Evolutionary conservation across 2,113 vertebrate species (phyloP).

Genomic region (Puma concolor): DNA sequence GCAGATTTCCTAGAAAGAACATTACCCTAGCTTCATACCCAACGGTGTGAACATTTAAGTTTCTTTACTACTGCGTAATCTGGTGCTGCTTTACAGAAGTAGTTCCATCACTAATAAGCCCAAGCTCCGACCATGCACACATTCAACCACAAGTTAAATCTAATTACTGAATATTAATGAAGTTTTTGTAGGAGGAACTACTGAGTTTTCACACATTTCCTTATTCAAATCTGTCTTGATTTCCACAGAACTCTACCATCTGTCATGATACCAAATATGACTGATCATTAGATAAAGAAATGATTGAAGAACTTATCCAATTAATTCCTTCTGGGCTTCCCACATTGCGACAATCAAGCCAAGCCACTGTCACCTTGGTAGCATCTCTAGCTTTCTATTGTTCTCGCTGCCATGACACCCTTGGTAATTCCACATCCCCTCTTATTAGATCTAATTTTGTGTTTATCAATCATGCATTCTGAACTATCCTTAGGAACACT

Average conservation of each 20-base stretch:
- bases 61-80: background rate
- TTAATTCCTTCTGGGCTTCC: slow-evolving; percentile 13
- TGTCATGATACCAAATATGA: slow-evolving; percentile 11
- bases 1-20: background rate
- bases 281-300: slow-evolving; percentile 34
- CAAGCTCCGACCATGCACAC: background rate
- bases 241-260: slow-evolving; percentile 55
- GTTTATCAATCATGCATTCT: background rate
- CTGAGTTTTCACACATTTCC: slow-evolving; percentile 23
- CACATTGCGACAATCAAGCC: background rate
- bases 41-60: background rate
- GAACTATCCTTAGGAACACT: background rate
- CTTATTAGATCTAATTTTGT: background rate
- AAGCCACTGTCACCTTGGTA: background rate
- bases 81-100: background rate
- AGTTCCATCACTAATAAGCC: background rate
- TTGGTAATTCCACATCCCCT: background rate
- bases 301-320: background rate
- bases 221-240: slow-evolving; percentile 3
- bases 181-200: background rate
- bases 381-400: background rate
- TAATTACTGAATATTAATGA: slow-evolving; percentile 28
- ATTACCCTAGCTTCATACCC: background rate
- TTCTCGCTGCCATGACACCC: background rate
- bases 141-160: background rate